Conservation (phyloP, 1,140 invertebrate species). For the Diabrotica undecimpunctata region DNA sequence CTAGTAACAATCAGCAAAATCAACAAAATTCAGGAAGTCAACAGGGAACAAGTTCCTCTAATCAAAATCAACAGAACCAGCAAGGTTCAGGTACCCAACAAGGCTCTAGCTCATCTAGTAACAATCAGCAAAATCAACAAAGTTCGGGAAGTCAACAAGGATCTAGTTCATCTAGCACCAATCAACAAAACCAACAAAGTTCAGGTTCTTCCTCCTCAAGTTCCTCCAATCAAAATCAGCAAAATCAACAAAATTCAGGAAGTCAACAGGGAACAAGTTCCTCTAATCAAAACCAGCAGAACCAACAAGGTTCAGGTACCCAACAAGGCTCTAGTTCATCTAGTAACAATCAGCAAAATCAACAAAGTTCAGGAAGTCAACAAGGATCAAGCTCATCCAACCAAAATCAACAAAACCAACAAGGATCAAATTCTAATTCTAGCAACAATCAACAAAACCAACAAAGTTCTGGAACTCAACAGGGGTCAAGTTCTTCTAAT, state of each 20-base stretch:
- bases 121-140: constrained; percentile 18
- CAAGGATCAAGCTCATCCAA: constrained; percentile 17
- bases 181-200: constrained; percentile 21
- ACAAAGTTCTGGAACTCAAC: constrained; percentile 6
- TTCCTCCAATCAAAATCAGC: constrained; percentile 24
- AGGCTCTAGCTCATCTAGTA: constrained; percentile 17
- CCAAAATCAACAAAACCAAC: constrained; percentile 1
- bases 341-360: constrained; percentile 20
- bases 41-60: constrained; percentile 1
- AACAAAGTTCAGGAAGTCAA: constrained; percentile 17
- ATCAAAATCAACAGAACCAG: constrained; percentile 26
- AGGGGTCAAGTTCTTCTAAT: constrained; percentile 6
- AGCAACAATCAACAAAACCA: constrained; percentile 25
- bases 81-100: constrained; percentile 4
- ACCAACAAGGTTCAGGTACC: constrained; percentile 20
- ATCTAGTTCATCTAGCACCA: constrained; percentile 4
- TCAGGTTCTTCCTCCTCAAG: constrained; percentile 12
- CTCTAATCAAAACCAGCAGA: constrained; percentile 13
- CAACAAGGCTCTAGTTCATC: background rate
- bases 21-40: constrained; percentile 1
- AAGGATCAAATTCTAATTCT: constrained; percentile 13
- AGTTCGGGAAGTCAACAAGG: constrained; percentile 13
- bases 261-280: constrained; percentile 4
- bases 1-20: background rate
- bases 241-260: constrained; percentile 13